A percentile compares a stretch with the other conserved stretches of the same genome.
phyloP scores from a whole-genome alignment of 2,113 vertebrate genomes.

The Catharus minimus region DNA sequence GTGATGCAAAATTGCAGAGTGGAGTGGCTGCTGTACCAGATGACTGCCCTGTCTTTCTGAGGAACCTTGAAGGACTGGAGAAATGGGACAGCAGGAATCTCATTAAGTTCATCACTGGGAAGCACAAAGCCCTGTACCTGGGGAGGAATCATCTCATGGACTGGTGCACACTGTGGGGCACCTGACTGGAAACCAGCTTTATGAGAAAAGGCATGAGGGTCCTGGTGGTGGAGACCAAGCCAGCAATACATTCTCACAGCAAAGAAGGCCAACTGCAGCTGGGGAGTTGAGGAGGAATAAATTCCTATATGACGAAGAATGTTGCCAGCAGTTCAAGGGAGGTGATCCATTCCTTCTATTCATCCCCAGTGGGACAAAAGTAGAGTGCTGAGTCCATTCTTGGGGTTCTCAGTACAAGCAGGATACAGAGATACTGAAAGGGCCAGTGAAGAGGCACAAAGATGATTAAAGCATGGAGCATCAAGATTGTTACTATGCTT shows the following conservation, averaged over 20 bases:
- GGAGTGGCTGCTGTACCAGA: neutral
- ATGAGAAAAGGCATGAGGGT: neutral
- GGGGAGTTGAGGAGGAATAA: too few species aligned
- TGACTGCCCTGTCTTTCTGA: neutral
- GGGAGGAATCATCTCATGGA: neutral
- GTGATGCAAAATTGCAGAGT: neutral
- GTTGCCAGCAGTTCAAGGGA: neutral
- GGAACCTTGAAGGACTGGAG: neutral
- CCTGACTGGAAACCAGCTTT: neutral
- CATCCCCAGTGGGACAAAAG: neutral
- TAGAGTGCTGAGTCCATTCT: neutral
- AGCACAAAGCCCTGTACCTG: neutral
- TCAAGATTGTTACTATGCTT: neutral
- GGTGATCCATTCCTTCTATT: neutral
- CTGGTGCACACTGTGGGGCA: fast-evolving
- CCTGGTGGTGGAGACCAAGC: neutral
- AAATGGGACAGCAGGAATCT: neutral
- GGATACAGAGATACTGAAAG: neutral
- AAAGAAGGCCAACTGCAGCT: neutral
- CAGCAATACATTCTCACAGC: neutral
- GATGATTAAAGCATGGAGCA: neutral
- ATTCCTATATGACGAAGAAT: neutral
- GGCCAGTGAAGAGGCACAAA: neutral
- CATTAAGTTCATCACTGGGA: neutral
- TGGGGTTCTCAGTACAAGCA: neutral